Evolutionary conservation across 2,113 vertebrate species (phyloP).

Genomic region (Oophaga pumilio): DNA sequence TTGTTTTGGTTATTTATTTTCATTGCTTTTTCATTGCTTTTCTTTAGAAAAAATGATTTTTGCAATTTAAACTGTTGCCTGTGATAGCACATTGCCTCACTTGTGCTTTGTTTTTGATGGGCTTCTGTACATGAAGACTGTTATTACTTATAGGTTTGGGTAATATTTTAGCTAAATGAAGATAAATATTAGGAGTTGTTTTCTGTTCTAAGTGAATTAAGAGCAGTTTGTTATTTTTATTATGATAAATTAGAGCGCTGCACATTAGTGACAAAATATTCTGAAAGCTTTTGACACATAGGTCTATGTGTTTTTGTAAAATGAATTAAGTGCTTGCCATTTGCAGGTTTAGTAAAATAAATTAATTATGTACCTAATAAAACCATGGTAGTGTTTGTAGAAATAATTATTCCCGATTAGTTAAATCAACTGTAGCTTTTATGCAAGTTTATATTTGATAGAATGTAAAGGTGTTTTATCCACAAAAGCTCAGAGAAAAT

Average conservation of each 20-base stretch:
- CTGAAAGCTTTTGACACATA: slow-evolving; percentile 26
- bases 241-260: slow-evolving; percentile 25
- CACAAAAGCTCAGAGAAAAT: background rate
- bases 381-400: background rate
- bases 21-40: background rate
- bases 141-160: slow-evolving; percentile 3
- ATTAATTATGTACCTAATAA: slow-evolving; percentile 39
- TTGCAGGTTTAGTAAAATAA: slow-evolving; percentile 32
- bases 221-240: slow-evolving; percentile 38
- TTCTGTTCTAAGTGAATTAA: slow-evolving; percentile 23
- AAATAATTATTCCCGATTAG: slow-evolving; percentile 18
- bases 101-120: background rate
- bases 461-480: background rate
- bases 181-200: background rate
- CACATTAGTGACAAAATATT: slow-evolving; percentile 13
- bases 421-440: slow-evolving; percentile 5
- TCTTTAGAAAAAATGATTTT: background rate
- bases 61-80: background rate
- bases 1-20: background rate
- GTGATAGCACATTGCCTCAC: background rate
- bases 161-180: slow-evolving; percentile 8
- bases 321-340: slow-evolving; percentile 26
- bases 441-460: background rate
- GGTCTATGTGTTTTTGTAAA: slow-evolving; percentile 28
- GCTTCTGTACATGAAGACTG: background rate